Conservation (phyloP, 2,888 invertebrate genomes). For the Diachrysia chrysitis region DNA sequence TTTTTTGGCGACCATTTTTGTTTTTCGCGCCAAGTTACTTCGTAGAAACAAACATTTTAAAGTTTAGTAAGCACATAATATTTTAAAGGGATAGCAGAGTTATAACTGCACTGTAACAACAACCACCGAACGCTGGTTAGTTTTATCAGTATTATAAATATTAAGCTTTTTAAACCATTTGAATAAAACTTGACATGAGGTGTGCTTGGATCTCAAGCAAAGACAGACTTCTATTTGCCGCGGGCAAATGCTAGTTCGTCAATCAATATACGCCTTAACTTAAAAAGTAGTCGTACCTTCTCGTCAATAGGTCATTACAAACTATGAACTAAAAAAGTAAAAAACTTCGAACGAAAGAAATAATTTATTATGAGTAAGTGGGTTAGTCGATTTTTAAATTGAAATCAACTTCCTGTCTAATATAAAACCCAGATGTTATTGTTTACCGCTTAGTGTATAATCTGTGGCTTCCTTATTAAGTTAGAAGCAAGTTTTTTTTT, state of each 20-base stretch:
- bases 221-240: too few species aligned
- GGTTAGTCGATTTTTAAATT: constrained; percentile 51
- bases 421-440: constrained; percentile 47
- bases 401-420: constrained; percentile 38
- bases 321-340: background rate
- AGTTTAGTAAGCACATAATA: too few species aligned
- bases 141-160: too few species aligned
- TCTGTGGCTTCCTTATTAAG: constrained; percentile 45
- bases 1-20: background rate
- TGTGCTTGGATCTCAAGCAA: too few species aligned
- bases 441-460: constrained; percentile 48
- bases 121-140: too few species aligned
- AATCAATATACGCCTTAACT: too few species aligned
- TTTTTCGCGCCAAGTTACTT: background rate
- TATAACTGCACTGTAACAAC: too few species aligned
- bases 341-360: constrained; percentile 11
- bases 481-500: constrained; percentile 27
- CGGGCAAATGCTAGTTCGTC: too few species aligned
- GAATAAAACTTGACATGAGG: too few species aligned
- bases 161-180: too few species aligned
- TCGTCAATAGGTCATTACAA: background rate
- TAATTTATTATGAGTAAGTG: constrained; percentile 31
- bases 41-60: background rate
- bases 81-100: too few species aligned
- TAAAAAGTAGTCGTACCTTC: too few species aligned